These are phyloP conservation scores for Sphenopsis melanotis DNA, from an alignment of 2,797 vertebrate genomes.

Conservation along the genomic window DNA sequence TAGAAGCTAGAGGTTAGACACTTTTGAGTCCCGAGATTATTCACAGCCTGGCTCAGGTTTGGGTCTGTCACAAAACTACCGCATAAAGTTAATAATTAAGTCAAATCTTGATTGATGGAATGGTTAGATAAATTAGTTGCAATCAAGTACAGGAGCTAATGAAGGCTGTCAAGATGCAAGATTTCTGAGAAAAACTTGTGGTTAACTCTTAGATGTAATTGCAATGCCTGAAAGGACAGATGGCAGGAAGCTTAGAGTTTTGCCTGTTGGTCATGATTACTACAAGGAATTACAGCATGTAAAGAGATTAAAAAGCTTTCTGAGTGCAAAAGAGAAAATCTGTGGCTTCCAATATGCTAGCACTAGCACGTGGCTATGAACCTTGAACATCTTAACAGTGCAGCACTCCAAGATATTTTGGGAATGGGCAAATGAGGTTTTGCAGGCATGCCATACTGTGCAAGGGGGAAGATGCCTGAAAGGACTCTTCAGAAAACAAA, in stretches of 20 bases:
- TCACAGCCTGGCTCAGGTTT: not conserved
- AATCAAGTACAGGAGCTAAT: not conserved
- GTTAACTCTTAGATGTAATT: not conserved
- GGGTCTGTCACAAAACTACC: not conserved
- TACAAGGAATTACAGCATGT: not conserved
- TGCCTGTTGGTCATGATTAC: not conserved
- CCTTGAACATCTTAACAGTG: not conserved
- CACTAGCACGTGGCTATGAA: not conserved
- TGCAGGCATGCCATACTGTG: not conserved
- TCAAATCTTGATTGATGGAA: not conserved
- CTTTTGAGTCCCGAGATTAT: not conserved
- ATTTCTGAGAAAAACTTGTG: not conserved
- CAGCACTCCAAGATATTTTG: not conserved
- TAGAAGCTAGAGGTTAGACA: not conserved
- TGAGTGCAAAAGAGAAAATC: not conserved
- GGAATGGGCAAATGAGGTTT: not conserved
- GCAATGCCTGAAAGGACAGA: not conserved
- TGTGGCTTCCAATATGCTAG: not conserved
- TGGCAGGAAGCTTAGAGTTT: not conserved
- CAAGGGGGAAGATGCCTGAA: not conserved
- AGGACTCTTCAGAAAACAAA: not conserved
- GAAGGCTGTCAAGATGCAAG: fast-evolving
- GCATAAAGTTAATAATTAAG: not conserved
- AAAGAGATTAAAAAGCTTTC: not conserved
- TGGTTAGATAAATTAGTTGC: not conserved